A percentile compares a stretch with the other conserved stretches of the same genome.
These are phyloP conservation scores for Melitaea cinxia DNA, from an alignment of 1,140 invertebrate species.

Conservation along the genomic window DNA sequence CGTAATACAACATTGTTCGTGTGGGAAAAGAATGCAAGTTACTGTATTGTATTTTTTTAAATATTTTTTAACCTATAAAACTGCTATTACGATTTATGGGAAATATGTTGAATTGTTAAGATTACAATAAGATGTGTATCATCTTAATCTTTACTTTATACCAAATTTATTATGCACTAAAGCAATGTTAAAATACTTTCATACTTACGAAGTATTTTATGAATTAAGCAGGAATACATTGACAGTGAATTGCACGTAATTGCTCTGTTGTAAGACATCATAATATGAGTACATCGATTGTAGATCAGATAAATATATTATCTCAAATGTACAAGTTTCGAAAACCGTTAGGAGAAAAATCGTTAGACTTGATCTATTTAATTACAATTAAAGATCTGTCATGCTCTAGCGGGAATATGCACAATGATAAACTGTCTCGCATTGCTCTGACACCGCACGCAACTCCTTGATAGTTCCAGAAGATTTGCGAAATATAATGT, in stretches of 20 bases:
- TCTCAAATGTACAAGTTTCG: not conserved
- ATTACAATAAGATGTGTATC: not conserved
- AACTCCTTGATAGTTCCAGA: slow-evolving; percentile 47
- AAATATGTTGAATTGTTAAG: not conserved
- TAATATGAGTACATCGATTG: not conserved
- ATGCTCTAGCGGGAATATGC: not conserved
- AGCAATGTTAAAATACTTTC: not conserved
- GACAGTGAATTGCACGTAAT: not conserved
- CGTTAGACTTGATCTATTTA: not conserved
- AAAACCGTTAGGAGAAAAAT: not conserved
- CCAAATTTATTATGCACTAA: not conserved
- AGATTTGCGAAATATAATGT: slow-evolving; percentile 45
- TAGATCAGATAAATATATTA: no score
- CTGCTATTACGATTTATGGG: slow-evolving; percentile 1
- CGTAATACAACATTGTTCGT: slow-evolving; percentile 33
- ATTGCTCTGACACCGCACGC: slow-evolving; percentile 49
- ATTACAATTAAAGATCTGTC: slow-evolving; percentile 18
- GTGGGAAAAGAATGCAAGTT: slow-evolving; percentile 31
- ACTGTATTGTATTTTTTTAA: slow-evolving; percentile 27
- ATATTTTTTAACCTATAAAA: slow-evolving; percentile 1
- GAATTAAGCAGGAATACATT: not conserved
- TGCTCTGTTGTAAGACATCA: slow-evolving; percentile 1
- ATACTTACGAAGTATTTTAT: not conserved
- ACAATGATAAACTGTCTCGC: slow-evolving; percentile 47
- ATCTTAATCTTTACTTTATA: not conserved